These are phyloP conservation scores for Colaptes auratus DNA, from an alignment of 2,113 vertebrate genomes.

Conservation along the genomic window DNA sequence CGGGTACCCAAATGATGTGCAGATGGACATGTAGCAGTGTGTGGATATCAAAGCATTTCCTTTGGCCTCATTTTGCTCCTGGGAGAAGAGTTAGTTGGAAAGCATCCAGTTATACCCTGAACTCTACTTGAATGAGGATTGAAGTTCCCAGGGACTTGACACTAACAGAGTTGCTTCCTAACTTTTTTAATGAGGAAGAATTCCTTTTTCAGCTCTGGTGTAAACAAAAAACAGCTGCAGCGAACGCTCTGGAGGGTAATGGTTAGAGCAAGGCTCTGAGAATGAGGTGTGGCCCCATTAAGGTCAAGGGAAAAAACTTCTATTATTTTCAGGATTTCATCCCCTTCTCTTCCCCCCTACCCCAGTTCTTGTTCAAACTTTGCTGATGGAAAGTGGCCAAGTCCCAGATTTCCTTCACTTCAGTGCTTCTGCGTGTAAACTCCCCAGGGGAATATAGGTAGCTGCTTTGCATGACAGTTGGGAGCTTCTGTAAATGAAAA, in stretches of 20 bases:
- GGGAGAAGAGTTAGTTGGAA: neutral
- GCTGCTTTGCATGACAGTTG: neutral
- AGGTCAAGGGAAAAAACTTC: neutral
- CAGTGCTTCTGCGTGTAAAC: neutral
- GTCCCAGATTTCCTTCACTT: neutral
- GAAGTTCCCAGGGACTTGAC: constrained; percentile 34
- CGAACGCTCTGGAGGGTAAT: neutral
- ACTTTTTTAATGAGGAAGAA: constrained; percentile 58
- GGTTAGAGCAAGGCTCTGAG: neutral
- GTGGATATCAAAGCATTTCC: neutral
- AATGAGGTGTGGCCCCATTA: neutral
- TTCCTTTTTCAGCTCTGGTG: constrained; percentile 34
- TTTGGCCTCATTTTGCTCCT: neutral
- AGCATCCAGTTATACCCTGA: neutral
- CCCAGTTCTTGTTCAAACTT: neutral
- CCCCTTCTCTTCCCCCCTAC: neutral
- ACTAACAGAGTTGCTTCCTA: constrained; percentile 28
- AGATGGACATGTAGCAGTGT: neutral
- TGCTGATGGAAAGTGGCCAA: neutral
- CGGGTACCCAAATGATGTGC: neutral
- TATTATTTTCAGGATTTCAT: neutral
- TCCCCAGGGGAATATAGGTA: fast-evolving
- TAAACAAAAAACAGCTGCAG: constrained; percentile 50
- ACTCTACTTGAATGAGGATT: fast-evolving
- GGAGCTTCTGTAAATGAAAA: neutral